Base-by-base conservation (phyloP, 2,797 vertebrate species). In the Pteronotus mesoamericanus region DNA sequence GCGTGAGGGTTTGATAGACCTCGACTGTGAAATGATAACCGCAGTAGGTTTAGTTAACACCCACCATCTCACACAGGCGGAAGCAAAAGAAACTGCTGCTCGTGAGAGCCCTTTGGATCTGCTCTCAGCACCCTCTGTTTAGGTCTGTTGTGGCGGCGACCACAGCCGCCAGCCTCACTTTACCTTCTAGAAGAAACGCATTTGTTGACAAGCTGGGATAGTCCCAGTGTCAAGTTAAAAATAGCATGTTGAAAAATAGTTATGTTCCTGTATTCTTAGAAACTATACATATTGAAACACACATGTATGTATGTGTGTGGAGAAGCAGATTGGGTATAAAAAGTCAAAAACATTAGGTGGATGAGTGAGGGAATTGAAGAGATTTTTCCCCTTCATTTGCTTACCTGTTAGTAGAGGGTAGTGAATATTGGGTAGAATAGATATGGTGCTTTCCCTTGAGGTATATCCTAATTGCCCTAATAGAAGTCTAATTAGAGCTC, bases 151-250 rank as follows among this genome's bases (percentile, higher is more conserved):
- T n/a, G 10, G 16, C 0, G 37, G 11, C 3, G 0, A 19, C 75
- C 39, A 1, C 15, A 0, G 37, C 14, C 16, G 1, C 1, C 18
- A 0, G 29, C 29, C 32, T 26, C 32, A 2, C 29, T 0, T 5
- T 0, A 9, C 57, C 6, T 2, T 22, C 39, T 12, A 2, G 39
- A 29, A 22, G 39, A 61, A 68, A 15, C 34, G 42, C 9, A 34
- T 82, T 75, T 74, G 26, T n/a, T 55, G 24, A 22, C 66, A 51
- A 9, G 10, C 51, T n/a, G 57, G 5, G 5, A 80, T 51, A 34
- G 57, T 95, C 57, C 9, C 48, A 22, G 5, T 80, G 39, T 42
- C n/a, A 71, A 48, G 37, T 32, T 94, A 14, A 80, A 69, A 85
- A 71, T 18, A 88, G 3, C 32, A 48, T 44, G 39, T 83, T 84